A percentile compares a stretch with the other conserved stretches of the same genome.
Conservation (phyloP, 2,113 vertebrate species). For the Pitta sordida region DNA sequence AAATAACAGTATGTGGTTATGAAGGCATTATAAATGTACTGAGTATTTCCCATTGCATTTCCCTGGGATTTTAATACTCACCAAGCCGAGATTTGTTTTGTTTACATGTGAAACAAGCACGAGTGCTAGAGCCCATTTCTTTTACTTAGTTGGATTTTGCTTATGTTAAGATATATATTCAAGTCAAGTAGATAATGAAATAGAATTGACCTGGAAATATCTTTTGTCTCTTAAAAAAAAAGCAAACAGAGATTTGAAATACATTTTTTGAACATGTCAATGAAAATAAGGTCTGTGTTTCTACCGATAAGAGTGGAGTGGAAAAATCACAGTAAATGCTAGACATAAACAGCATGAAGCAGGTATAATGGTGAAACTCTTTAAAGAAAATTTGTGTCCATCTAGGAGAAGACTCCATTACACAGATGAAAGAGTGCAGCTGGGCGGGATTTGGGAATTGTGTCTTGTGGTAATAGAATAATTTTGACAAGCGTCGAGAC, state of each 20-base stretch:
- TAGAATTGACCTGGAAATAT: background rate
- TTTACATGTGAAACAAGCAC: background rate
- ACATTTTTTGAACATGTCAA: fast-evolving
- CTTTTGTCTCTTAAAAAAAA: background rate
- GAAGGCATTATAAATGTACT: background rate
- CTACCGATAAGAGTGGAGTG: fast-evolving
- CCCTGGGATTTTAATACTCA: background rate
- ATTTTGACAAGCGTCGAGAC: background rate
- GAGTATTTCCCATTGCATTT: background rate
- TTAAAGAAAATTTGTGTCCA: background rate
- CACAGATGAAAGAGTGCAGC: fast-evolving
- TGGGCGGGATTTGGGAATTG: fast-evolving
- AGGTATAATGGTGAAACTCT: background rate
- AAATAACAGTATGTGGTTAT: background rate
- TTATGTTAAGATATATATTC: background rate
- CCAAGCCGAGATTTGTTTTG: background rate
- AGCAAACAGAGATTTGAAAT: background rate
- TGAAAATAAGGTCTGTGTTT: background rate
- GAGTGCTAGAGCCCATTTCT: background rate
- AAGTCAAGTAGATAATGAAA: background rate
- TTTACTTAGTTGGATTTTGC: background rate
- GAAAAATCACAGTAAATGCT: background rate
- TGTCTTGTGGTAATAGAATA: background rate
- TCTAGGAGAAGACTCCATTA: background rate
- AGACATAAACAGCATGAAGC: background rate